phyloP scores from a whole-genome alignment of 2,888 invertebrate species.

The Lissonota sp. region DNA sequence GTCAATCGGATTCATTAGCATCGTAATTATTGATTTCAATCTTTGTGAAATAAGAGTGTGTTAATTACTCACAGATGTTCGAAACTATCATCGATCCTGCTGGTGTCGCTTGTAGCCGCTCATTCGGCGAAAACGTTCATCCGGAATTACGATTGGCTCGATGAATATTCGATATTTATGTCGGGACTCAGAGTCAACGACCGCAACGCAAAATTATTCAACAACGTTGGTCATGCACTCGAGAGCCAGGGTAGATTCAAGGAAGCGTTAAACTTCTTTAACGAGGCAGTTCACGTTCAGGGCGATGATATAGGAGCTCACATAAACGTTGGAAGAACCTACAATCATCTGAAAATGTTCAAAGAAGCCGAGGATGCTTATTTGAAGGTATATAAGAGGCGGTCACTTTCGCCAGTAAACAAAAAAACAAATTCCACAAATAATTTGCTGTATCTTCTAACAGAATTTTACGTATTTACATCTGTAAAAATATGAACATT shows the following conservation, averaged over 20 bases:
- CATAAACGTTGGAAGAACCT: constrained; percentile 98
- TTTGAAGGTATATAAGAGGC: constrained; percentile 88
- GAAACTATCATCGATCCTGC: constrained; percentile 88
- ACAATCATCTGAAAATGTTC: constrained; percentile 94
- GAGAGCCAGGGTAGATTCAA: constrained; percentile 89
- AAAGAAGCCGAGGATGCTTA: constrained; percentile 97
- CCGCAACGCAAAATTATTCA: constrained; percentile 97
- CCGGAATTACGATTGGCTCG: constrained; percentile 96
- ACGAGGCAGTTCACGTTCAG: constrained; percentile 96
- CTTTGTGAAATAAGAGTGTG: too few relatives aligned
- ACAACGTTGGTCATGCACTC: constrained; percentile 98
- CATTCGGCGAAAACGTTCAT: constrained; percentile 94
- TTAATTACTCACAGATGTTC: constrained; percentile 82
- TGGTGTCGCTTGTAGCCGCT: constrained; percentile 89
- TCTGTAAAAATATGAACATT: background rate
- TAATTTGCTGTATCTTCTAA: constrained; percentile 1
- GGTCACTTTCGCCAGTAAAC: too few relatives aligned
- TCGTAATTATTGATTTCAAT: too few relatives aligned
- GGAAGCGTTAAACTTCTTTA: constrained; percentile 95
- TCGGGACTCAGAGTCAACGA: constrained; percentile 94
- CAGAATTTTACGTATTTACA: background rate
- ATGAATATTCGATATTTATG: constrained; percentile 97
- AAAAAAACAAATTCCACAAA: too few relatives aligned
- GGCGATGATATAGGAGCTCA: constrained; percentile 98
- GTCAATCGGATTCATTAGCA: too few relatives aligned